These are phyloP conservation scores for Vidua macroura DNA, from an alignment of 2,113 vertebrate genomes.

Conservation along the genomic window DNA sequence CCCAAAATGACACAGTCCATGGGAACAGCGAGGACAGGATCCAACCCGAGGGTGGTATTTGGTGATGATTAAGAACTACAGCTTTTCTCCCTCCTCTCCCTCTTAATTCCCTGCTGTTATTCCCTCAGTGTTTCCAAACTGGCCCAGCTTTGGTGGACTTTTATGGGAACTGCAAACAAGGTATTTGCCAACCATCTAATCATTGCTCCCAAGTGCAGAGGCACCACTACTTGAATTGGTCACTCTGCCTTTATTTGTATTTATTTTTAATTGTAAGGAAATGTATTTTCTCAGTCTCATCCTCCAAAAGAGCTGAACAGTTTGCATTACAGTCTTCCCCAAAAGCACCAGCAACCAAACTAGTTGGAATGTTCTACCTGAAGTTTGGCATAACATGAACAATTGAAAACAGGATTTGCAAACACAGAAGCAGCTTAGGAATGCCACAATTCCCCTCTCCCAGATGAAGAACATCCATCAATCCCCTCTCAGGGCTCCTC, in stretches of 20 bases:
- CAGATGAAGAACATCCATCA: not conserved
- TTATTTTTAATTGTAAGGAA: not conserved
- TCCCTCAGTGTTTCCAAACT: not conserved
- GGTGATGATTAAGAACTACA: not conserved
- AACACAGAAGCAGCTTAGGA: not conserved
- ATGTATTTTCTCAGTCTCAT: not conserved
- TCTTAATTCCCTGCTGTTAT: not conserved
- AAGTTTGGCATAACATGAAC: not conserved
- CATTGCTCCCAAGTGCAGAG: not conserved
- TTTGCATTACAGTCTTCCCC: not conserved
- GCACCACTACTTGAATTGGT: not conserved
- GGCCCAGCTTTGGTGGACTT: not conserved
- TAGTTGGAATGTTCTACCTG: not conserved
- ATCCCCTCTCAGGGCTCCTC: not conserved
- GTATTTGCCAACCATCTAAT: not conserved
- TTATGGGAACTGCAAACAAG: not conserved
- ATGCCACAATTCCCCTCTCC: not conserved
- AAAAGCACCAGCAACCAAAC: not conserved
- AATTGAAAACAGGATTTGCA: not conserved
- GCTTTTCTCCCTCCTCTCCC: not conserved
- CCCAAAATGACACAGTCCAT: not conserved
- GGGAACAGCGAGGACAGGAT: not conserved
- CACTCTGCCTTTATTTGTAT: not conserved
- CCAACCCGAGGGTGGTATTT: not conserved
- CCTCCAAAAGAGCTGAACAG: not conserved